Evolutionary conservation across 2,113 vertebrate species (phyloP).

Genomic region (Crocuta crocuta): DNA sequence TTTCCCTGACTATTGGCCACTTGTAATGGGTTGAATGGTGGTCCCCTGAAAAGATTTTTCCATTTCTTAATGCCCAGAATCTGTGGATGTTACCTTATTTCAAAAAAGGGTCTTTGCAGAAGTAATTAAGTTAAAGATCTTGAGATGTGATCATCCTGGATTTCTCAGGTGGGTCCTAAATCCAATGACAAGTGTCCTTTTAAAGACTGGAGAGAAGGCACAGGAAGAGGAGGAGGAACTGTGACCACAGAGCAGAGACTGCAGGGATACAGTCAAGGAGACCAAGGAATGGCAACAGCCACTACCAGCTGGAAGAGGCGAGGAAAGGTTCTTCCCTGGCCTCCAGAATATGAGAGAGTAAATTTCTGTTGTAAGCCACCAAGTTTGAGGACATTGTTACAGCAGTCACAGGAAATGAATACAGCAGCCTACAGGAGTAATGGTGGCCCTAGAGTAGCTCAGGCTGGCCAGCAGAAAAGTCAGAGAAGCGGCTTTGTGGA

Average conservation of each 20-base stretch:
- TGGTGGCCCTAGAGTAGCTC: background rate
- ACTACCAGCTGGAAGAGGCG: background rate
- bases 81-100: background rate
- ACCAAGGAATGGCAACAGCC: background rate
- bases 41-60: background rate
- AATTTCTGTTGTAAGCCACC: background rate
- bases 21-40: background rate
- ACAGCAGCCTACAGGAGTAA: background rate
- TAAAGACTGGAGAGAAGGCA: background rate
- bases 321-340: no score
- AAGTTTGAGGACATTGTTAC: background rate
- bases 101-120: background rate
- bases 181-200: background rate
- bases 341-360: background rate
- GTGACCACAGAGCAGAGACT: accelerated
- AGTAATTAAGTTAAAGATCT: background rate
- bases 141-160: background rate
- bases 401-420: background rate
- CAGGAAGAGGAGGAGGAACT: background rate
- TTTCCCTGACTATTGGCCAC: background rate
- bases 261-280: background rate
- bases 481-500: background rate
- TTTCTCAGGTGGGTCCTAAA: background rate
- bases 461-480: background rate
- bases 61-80: background rate